Conservation (phyloP, 2,888 invertebrate genomes). For the Agonopterix heracliana region DNA sequence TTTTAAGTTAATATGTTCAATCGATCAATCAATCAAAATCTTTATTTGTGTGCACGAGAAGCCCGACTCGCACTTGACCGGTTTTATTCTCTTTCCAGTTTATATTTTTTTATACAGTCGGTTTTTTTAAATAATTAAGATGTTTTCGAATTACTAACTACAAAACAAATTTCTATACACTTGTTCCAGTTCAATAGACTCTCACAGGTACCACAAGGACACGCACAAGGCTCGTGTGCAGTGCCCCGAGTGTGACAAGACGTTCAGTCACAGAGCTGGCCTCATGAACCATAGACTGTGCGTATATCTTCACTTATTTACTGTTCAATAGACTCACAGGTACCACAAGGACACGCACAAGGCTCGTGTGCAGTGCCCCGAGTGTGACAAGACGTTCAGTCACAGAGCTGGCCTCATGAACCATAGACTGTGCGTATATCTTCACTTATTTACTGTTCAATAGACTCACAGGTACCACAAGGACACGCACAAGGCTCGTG, state of each 20-base stretch:
- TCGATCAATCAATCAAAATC: no score
- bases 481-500: slow-evolving; percentile 49
- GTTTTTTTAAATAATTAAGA: no score
- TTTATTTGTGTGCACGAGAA: no score
- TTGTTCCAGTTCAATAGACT: slow-evolving; percentile 31
- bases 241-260: no score
- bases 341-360: slow-evolving; percentile 52
- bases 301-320: slow-evolving; percentile 20
- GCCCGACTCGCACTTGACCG: no score
- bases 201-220: slow-evolving; percentile 40
- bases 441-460: slow-evolving; percentile 31
- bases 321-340: slow-evolving; percentile 24
- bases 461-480: slow-evolving; percentile 54
- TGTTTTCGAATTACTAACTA: no score
- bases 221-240: slow-evolving; percentile 44
- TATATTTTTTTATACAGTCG: no score
- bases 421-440: slow-evolving; percentile 50
- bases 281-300: slow-evolving; percentile 60
- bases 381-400: slow-evolving; percentile 63
- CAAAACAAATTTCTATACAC: no score
- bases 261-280: slow-evolving; percentile 57
- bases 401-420: slow-evolving; percentile 62
- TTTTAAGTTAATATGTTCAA: no score
- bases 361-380: slow-evolving; percentile 46
- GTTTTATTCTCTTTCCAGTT: no score